Evolutionary conservation across 2,888 invertebrate genomes (phyloP).

Genomic region (Tineola bisselliella): DNA sequence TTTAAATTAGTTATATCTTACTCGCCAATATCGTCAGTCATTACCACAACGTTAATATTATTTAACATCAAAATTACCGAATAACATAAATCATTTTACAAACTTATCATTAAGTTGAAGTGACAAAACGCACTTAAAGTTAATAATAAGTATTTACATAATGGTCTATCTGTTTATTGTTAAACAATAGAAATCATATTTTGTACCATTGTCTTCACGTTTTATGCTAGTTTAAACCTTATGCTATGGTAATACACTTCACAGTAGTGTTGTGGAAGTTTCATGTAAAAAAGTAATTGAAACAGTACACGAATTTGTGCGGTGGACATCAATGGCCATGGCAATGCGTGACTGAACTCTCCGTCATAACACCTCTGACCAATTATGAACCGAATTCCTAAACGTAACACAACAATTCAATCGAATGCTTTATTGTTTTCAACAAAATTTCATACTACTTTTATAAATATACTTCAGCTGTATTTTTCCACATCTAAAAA

Average conservation of each 20-base stretch:
- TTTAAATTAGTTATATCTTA: too few species aligned
- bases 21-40: too few species aligned
- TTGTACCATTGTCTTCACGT: background rate
- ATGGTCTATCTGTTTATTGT: background rate
- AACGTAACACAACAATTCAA: conserved; percentile 13
- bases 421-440: background rate
- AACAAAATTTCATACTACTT: too few species aligned
- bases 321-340: conserved; percentile 6
- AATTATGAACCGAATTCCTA: conserved; percentile 12
- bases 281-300: background rate
- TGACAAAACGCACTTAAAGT: conserved; percentile 6
- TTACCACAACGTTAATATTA: background rate
- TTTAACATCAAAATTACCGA: background rate
- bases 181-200: background rate
- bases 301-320: background rate
- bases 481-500: too few species aligned
- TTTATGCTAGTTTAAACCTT: background rate
- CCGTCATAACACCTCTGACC: background rate
- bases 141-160: background rate
- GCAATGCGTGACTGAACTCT: background rate
- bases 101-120: conserved; percentile 1
- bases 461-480: too few species aligned
- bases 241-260: background rate
- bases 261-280: background rate
- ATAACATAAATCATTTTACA: conserved; percentile 6